Evolutionary conservation across 2,888 invertebrate genomes (phyloP), one percentile per base, ranked within the genome.

Genomic region (Suillia variegata): DNA sequence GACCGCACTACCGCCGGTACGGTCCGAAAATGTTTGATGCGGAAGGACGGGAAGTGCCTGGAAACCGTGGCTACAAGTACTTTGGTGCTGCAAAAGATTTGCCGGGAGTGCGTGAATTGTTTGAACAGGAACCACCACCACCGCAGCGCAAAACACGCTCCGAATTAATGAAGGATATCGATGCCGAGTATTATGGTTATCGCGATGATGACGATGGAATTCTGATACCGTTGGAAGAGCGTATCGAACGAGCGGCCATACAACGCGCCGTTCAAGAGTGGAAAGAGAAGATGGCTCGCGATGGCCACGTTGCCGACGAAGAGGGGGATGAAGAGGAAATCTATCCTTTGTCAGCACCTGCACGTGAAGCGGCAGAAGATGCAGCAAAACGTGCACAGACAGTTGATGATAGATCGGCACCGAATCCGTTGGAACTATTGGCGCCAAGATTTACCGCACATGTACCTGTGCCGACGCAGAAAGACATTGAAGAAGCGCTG

Each of bases 151-250:
- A 96, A 82, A 96, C 96, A 0, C 87, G 98, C 55, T 96, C 94
- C 0, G 98, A 99, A 80, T 85, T 99, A 54, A 98, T 98, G 97
- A 92, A 95, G 70, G 93, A 98, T 77, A 94, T 99, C 38, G 98
- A 99, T 83, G 98, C 98, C 0, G 96, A 97, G 82, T 99, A 99
- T 84, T 99, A 99, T 83, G 99, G 99, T 0, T 98, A 97, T 82
- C 85, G 97, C 72, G 99, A 99, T 82, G 99, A 99, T 73, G 99
- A 99, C 76, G 99, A 99, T 80, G 98, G 98, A 0, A 87, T 98
- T 54, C 84, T 99, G 48, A 84, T 94, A 64, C 98, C 98, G 0
- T 78, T 96, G 2, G 99, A 99, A 82, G 85, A 87, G 67, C 87
- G 87, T 62, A 88, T 88, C 31, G 96, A 97, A 84, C 88, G 88